Conservation (phyloP, 2,113 vertebrate species). For the Ochotona princeps region DNA sequence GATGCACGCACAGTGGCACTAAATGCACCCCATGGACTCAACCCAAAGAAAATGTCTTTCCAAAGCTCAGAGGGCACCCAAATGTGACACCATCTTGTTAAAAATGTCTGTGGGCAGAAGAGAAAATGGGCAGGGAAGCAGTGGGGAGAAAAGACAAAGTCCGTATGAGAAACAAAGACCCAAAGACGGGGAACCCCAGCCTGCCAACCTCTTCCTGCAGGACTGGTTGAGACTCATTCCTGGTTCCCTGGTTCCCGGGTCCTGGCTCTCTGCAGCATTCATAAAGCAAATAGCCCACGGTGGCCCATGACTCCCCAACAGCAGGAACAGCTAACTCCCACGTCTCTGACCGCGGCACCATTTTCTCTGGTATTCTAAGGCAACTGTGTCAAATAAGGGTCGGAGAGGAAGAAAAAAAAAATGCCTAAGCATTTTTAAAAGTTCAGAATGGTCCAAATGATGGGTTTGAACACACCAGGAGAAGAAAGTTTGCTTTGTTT, state of each 20-base stretch:
- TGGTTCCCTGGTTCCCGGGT: not conserved
- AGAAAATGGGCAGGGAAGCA: not conserved
- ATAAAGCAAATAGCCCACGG: not conserved
- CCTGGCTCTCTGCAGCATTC: not conserved
- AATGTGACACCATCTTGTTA: constrained; percentile 7
- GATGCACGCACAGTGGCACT: not conserved
- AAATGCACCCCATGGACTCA: constrained; percentile 19
- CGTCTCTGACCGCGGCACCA: not conserved
- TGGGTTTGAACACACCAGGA: constrained; percentile 54
- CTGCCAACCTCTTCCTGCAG: not conserved
- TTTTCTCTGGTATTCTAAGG: constrained; percentile 59
- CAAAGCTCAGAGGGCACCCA: constrained; percentile 51
- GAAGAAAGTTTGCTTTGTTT: constrained; percentile 33
- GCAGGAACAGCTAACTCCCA: not conserved
- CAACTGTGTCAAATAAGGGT: constrained; percentile 62
- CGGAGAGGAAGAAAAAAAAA: not conserved
- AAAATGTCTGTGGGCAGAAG: not conserved
- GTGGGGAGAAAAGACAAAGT: not conserved
- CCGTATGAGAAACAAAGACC: constrained; percentile 14
- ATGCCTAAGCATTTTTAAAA: constrained; percentile 52
- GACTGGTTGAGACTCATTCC: not conserved
- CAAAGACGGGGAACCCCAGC: not conserved
- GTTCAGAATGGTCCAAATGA: constrained; percentile 60
- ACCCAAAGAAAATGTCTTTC: constrained; percentile 65
- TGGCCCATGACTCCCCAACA: constrained; percentile 6